A percentile compares a stretch with the other conserved stretches of the same genome.
Conservation (phyloP, 2,113 vertebrate species). For the Aegotheles bennettii region DNA sequence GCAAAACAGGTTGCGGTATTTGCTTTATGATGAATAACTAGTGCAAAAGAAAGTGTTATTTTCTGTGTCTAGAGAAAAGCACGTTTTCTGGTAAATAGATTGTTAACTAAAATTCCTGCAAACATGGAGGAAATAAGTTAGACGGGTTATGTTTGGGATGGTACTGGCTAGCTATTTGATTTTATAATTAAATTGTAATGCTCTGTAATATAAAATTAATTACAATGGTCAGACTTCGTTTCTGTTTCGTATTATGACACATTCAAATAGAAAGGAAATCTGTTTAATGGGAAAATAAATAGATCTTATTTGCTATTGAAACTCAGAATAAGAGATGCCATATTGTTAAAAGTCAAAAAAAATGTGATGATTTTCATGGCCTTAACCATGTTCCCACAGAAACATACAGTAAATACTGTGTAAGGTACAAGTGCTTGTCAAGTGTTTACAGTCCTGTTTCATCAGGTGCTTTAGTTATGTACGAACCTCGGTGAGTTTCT, state of each 20-base stretch:
- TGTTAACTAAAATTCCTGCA: slow-evolving; percentile 17
- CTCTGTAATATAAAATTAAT: not conserved
- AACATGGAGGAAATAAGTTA: not conserved
- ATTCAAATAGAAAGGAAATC: not conserved
- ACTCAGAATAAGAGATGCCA: not conserved
- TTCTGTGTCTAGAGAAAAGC: not conserved
- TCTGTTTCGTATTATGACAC: not conserved
- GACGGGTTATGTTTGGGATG: not conserved
- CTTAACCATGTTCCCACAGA: not conserved
- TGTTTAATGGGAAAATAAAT: not conserved
- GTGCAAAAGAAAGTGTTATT: slow-evolving; percentile 32
- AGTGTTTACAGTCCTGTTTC: not conserved
- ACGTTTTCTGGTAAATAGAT: slow-evolving; percentile 31
- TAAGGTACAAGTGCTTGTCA: not conserved
- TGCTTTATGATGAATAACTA: not conserved
- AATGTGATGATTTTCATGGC: not conserved
- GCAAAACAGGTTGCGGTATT: slow-evolving; percentile 37
- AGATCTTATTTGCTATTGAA: slow-evolving; percentile 9
- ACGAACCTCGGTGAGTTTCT: slow-evolving; percentile 39
- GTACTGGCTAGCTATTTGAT: not conserved
- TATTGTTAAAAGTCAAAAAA: not conserved
- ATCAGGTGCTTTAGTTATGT: not conserved
- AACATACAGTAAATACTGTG: not conserved
- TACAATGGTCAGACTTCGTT: not conserved
- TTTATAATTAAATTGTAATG: not conserved